Conservation (phyloP, 2,888 invertebrate genomes). For the Epinotia brunnichana region DNA sequence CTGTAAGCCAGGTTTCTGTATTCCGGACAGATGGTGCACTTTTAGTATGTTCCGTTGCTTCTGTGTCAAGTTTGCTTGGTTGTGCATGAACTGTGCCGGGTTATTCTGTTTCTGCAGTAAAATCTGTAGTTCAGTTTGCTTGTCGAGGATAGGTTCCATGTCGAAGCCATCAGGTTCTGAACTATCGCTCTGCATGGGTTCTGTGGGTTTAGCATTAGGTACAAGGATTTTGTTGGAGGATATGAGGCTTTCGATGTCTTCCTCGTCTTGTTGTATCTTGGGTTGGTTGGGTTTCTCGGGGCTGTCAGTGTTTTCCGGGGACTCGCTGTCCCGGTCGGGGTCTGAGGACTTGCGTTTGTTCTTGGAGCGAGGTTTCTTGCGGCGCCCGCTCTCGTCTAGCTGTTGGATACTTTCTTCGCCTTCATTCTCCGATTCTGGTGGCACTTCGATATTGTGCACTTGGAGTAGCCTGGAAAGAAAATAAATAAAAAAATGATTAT, state of each 20-base stretch:
- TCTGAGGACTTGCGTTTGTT: constrained; percentile 75
- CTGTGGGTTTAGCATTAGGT: constrained; percentile 65
- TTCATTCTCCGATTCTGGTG: constrained; percentile 82
- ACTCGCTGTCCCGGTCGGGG: constrained; percentile 71
- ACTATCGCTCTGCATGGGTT: constrained; percentile 62
- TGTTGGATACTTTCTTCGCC: constrained; percentile 68
- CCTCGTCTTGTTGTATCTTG: constrained; percentile 61
- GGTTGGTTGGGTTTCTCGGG: constrained; percentile 64
- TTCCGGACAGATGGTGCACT: constrained; percentile 63
- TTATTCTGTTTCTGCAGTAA: constrained; percentile 79
- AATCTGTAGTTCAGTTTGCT: constrained; percentile 79
- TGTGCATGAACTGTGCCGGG: constrained; percentile 76
- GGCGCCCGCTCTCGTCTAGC: constrained; percentile 64
- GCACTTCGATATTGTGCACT: constrained; percentile 87
- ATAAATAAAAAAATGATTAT: constrained; percentile 22
- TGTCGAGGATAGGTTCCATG: constrained; percentile 69
- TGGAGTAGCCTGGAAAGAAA: constrained; percentile 86
- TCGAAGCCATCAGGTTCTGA: constrained; percentile 69
- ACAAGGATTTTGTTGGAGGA: constrained; percentile 79
- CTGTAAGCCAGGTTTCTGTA: constrained; percentile 71
- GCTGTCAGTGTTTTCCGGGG: constrained; percentile 68
- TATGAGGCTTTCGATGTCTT: constrained; percentile 80
- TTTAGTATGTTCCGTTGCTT: constrained; percentile 73
- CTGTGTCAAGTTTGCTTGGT: constrained; percentile 66
- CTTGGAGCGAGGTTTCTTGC: constrained; percentile 74